Evolutionary conservation across 2,113 vertebrate species (phyloP).

Genomic region (Chitala chitala): DNA sequence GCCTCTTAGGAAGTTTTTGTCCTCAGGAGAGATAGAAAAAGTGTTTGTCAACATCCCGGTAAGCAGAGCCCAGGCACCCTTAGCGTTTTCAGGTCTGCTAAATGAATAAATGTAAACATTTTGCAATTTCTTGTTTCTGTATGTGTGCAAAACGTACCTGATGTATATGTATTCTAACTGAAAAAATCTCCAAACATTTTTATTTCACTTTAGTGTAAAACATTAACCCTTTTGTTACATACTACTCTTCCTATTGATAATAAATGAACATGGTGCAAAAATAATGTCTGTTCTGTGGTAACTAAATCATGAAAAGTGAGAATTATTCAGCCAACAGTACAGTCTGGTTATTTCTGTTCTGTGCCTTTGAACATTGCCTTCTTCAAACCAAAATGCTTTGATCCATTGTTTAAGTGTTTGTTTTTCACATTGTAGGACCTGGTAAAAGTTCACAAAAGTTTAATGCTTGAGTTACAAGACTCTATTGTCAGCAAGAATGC

Average conservation of each 20-base stretch:
- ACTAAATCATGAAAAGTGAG: no score
- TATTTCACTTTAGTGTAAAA: no score
- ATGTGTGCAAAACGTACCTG: neutral
- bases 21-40: conserved; percentile 72
- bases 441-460: conserved; percentile 85
- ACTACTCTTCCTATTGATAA: no score
- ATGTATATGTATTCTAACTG: no score
- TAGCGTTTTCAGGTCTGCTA: neutral
- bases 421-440: conserved; percentile 71
- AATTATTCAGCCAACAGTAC: no score
- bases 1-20: conserved; percentile 81
- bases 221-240: neutral
- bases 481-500: conserved; percentile 80
- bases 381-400: no score
- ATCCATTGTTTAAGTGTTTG: no score
- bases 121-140: no score
- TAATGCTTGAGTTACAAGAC: conserved; percentile 83
- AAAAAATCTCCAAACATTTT: no score
- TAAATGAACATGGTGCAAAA: no score
- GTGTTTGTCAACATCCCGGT: conserved; percentile 96
- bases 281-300: no score
- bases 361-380: no score
- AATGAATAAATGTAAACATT: neutral
- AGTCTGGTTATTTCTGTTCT: neutral
- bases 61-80: conserved; percentile 49